Percentiles rank a stretch among this genome's conserved stretches.
Evolutionary conservation across 2,797 vertebrate genomes (phyloP).

Genomic region (Taeniopygia guttata): DNA sequence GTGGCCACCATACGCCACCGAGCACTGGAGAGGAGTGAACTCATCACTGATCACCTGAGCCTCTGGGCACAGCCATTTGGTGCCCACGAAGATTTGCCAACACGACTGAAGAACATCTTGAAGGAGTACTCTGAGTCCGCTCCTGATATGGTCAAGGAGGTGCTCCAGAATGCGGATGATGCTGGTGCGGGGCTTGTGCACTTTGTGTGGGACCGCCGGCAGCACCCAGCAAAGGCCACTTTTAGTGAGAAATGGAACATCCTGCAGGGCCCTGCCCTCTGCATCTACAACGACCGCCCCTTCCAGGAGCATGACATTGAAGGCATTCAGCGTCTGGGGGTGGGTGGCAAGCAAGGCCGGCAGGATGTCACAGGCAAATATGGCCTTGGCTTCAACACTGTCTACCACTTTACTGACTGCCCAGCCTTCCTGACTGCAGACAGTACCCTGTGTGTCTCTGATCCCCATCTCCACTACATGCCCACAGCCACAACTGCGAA

Average conservation of each 20-base stretch:
- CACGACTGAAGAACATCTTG: constrained; percentile 62
- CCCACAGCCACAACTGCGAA: constrained; percentile 56
- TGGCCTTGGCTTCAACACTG: constrained; percentile 74
- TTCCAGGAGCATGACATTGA: constrained; percentile 79
- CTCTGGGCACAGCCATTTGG: constrained; percentile 75
- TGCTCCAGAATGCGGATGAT: constrained; percentile 88
- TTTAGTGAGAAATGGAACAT: constrained; percentile 72
- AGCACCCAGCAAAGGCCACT: constrained; percentile 45
- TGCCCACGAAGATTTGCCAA: constrained; percentile 80
- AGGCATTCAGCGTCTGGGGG: constrained; percentile 84
- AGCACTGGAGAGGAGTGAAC: constrained; percentile 55
- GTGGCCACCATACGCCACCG: constrained; percentile 78
- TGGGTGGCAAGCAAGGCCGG: constrained; percentile 77
- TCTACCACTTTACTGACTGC: constrained; percentile 87
- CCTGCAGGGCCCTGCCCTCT: constrained; percentile 85
- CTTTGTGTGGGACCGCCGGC: constrained; percentile 83
- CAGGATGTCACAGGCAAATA: constrained; percentile 72
- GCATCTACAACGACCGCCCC: constrained; percentile 83
- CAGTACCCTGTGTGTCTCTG: constrained; percentile 79
- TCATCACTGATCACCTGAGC: background rate
- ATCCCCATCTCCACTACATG: constrained; percentile 79
- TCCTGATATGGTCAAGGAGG: constrained; percentile 82
- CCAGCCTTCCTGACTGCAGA: constrained; percentile 84
- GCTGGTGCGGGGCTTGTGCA: constrained; percentile 82
- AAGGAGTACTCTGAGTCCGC: constrained; percentile 75